Percentiles rank a stretch among this genome's conserved stretches.
Conservation (phyloP, 1,140 invertebrate genomes). For the Drosophila sp. region DNA sequence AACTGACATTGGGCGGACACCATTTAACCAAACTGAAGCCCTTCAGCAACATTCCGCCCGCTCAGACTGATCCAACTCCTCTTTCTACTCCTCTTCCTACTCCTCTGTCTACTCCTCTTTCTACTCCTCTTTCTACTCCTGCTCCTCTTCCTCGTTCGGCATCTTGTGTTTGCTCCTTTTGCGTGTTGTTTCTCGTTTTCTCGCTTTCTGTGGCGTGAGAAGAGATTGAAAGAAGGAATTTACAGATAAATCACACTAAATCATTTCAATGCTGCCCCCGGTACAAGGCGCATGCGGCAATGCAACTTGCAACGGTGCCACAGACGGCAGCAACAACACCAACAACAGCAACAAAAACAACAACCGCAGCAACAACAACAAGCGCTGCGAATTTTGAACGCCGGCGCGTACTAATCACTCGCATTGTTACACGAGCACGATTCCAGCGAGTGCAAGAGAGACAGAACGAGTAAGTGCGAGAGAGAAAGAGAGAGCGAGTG, state of each 20-base stretch:
- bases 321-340: constrained; percentile 18
- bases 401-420: constrained; percentile 83
- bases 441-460: not conserved
- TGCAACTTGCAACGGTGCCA: constrained; percentile 45
- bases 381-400: constrained; percentile 70
- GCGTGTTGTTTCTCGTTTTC: constrained; percentile 22
- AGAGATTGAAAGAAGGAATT: constrained; percentile 82
- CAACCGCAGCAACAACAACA: constrained; percentile 17
- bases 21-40: constrained; percentile 49
- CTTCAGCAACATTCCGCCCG: constrained; percentile 28
- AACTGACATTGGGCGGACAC: constrained; percentile 30
- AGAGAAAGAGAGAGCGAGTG: not conserved
- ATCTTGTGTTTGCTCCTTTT: not conserved
- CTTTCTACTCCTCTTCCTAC: not conserved
- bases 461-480: not conserved
- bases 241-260: constrained; percentile 83
- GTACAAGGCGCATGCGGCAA: constrained; percentile 73
- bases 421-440: constrained; percentile 80
- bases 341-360: constrained; percentile 39
- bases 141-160: not conserved
- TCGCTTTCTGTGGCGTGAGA: constrained; percentile 68
- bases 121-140: not conserved
- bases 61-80: not conserved
- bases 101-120: not conserved
- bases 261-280: constrained; percentile 72